These are phyloP conservation scores for Linnaemya tessellans DNA, from an alignment of 2,888 invertebrate species.

Conservation along the genomic window DNA sequence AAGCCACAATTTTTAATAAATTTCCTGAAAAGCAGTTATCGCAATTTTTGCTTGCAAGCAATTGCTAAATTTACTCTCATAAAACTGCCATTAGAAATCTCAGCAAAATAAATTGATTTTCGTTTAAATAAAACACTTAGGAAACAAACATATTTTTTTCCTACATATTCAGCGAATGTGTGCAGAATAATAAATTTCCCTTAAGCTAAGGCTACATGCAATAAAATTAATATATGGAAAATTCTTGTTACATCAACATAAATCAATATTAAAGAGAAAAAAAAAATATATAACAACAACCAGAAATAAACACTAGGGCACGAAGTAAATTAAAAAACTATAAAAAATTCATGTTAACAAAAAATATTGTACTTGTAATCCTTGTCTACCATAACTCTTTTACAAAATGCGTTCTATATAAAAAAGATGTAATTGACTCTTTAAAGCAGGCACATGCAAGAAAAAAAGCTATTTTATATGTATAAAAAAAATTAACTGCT, in stretches of 20 bases:
- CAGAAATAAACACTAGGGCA: conserved; percentile 49
- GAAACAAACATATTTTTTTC: conserved; percentile 28
- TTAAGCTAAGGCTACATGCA: background rate
- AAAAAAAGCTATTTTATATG: conserved; percentile 9
- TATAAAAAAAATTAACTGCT: conserved; percentile 3
- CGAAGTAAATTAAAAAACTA: conserved; percentile 31
- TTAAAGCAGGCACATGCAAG: background rate
- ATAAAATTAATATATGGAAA: background rate
- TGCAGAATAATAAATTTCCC: conserved; percentile 13
- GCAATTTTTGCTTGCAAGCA: too few species aligned
- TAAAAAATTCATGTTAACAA: conserved; percentile 14
- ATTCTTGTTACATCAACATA: conserved; percentile 20
- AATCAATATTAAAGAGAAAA: conserved; percentile 32
- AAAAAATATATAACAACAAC: background rate
- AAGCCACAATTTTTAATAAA: too few species aligned
- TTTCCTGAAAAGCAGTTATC: too few species aligned
- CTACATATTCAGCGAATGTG: background rate
- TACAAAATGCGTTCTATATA: conserved; percentile 18
- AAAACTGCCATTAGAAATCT: background rate
- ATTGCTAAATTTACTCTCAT: too few species aligned
- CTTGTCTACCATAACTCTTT: conserved; percentile 6
- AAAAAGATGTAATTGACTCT: conserved; percentile 49
- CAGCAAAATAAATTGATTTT: background rate
- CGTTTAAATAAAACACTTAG: conserved; percentile 39
- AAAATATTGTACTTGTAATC: conserved; percentile 10